Base-by-base conservation (phyloP, 2,797 vertebrate species). In the Gallinago stenura region DNA sequence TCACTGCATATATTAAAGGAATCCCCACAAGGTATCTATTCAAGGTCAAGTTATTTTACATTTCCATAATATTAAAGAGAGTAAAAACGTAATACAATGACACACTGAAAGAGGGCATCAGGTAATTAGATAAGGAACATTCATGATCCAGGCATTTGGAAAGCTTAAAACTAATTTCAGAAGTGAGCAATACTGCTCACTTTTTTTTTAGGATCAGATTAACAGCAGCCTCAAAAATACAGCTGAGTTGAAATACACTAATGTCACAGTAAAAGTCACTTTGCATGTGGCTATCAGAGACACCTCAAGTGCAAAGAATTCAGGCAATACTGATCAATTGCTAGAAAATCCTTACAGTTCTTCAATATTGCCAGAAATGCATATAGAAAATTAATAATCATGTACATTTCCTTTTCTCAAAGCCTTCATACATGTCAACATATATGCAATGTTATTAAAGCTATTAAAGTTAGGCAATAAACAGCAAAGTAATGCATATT, bases 1-100 rank as follows among this genome's bases (percentile, higher is more conserved):
- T 89, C 62, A 79, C 12, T 43, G 88, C 75, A 85, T 69, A 95
- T 88, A 87, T 95, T 96, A 93, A 24, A 75, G 28, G 90, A 95
- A 96, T 92, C 76, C 73, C 50, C 91, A 93, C 65, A 58, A 87
- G 65, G 53, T 43, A 80, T 73, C 88, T 10, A 30, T 76, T 95
- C 76, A 95, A 94, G 89, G 80, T 69, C 88, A 93, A 90, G 46
- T 95, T 69, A 94, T 82, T 96, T 95, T 93, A 83, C 35, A 89
- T 91, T 95, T 97, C 87, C 65, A 81, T 85, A 46, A 87, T 50
- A 86, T 35, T 73, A 85, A 81, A 90, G 87, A 78, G 12, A 66
- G 41, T 18, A 5, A 24, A 77, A 83, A 91, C 20, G 83, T 88
- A 93, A 94, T 82, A 71, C 51, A 87, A 65, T 58, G 53, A 81